phyloP scores from a whole-genome alignment of 1,140 invertebrate species.

The Metopolophium dirhodum region DNA sequence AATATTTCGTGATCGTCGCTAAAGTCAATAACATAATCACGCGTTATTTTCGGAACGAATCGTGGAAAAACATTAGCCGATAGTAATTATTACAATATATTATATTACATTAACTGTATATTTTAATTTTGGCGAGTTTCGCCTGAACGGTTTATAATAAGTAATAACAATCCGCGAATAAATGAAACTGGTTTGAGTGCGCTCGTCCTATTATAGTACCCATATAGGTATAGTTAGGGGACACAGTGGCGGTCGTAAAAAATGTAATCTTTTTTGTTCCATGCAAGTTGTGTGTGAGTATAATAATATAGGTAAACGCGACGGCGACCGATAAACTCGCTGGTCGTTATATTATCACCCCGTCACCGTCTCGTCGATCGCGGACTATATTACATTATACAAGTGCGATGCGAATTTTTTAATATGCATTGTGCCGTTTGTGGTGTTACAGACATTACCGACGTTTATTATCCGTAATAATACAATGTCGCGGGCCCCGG shows the following conservation, averaged over 20 bases:
- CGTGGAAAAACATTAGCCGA: too few relatives aligned
- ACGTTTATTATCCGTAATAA: neutral
- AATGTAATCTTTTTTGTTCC: neutral
- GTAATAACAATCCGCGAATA: neutral
- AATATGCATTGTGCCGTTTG: neutral
- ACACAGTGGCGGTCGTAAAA: slow-evolving; percentile 22
- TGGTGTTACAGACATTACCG: neutral
- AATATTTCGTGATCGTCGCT: neutral
- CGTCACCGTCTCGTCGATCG: neutral
- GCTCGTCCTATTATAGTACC: neutral
- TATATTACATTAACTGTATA: too few relatives aligned
- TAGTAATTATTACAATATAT: too few relatives aligned
- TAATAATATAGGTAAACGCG: too few relatives aligned
- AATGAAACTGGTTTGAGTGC: neutral
- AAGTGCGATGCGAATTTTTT: neutral
- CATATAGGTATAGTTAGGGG: neutral
- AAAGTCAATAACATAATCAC: too few relatives aligned
- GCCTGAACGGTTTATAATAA: too few relatives aligned
- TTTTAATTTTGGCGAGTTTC: too few relatives aligned
- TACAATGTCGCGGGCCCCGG: neutral
- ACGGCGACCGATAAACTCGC: neutral
- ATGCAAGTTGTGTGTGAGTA: neutral
- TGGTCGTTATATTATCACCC: slow-evolving; percentile 30
- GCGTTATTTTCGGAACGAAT: too few relatives aligned
- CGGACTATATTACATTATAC: neutral